Evolutionary conservation across 2,888 invertebrate species (phyloP), one percentile per base, ranked within the genome.

Genomic region (Caenorhabditis afra): DNA sequence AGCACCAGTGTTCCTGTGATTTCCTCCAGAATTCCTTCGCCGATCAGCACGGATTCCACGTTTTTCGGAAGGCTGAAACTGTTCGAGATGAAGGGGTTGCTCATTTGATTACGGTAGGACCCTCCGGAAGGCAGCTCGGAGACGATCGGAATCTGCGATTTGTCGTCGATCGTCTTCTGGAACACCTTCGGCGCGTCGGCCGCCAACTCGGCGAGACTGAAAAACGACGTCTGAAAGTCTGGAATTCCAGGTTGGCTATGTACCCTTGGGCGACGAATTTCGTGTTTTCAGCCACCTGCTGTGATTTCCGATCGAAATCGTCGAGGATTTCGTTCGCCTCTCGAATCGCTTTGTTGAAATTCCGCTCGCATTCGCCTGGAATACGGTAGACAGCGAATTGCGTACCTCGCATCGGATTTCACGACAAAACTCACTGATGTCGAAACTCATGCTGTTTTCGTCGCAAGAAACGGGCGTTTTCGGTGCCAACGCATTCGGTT

Each of bases 31-130:
- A 76, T 45, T 18, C 83, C 83, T 3, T 73, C 76, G 2, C 80
- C 81, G 16, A 84, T 79, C 18, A 77, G 41, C 14, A 84, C 84
- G 8, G 84, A 81, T 62, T 84, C 84, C 10, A 84, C 84, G 61
- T 83, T 83, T 45, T 65, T 45, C 12, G 83, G 80, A 20, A 83
- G 62, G 0, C 81, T 79, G 67, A 23, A 79, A 53, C 50, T 1
- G n/a, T n/a, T n/a, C n/a, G n/a, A n/a, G n/a, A n/a, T n/a, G 12
- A 0, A 52, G 45, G 39, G 39, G 49, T 5, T 29, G 7, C 4
- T 5, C 4, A 29, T 7, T 3, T 3, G 29, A 29, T 29, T 29
- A 29, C 29, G 29, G 29, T 29, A 29, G 37, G 4, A 79, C 79
- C 79, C 79, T 65, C 79, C 75, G 5, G 70, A 59, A 16, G 79